Conservation (phyloP, 37 sponge, comb jelly and placozoan genomes). For the Eunapius fragilis region DNA sequence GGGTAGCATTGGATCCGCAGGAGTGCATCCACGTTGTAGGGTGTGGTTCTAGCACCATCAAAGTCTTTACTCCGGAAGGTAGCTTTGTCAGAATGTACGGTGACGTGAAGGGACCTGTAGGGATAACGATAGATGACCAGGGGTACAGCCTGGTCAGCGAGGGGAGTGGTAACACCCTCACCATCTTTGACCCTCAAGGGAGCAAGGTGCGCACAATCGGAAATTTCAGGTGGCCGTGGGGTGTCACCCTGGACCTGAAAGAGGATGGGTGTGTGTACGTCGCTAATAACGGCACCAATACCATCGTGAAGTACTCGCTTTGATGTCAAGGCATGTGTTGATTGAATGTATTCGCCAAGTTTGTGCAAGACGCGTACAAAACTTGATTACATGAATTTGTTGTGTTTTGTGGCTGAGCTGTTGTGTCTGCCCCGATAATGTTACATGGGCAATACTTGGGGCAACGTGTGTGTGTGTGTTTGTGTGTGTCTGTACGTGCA, state of each 20-base stretch:
- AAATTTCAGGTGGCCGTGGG: background rate
- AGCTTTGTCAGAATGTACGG: conserved; percentile 17
- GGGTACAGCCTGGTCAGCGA: conserved; percentile 30
- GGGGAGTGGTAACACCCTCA: background rate
- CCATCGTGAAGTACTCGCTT: conserved; percentile 4
- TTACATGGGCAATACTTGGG: no score
- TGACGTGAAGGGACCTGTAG: conserved; percentile 25
- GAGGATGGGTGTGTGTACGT: conserved; percentile 17
- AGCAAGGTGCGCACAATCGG: background rate
- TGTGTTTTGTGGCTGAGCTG: no score
- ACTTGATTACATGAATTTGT: no score
- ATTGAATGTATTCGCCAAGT: no score
- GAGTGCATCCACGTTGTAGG: conserved; percentile 42
- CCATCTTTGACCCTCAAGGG: conserved; percentile 12
- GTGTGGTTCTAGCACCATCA: background rate
- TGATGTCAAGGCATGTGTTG: background rate
- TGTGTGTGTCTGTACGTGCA: no score
- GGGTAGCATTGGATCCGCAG: conserved; percentile 32
- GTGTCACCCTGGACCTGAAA: conserved; percentile 1
- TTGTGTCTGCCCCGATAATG: no score
- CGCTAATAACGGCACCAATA: background rate
- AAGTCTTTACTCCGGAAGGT: conserved; percentile 46
- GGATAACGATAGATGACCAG: conserved; percentile 50
- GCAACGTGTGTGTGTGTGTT: no score
- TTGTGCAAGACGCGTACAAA: no score